Conservation (phyloP, 2,888 invertebrate genomes). For the Ophioninae sp. region DNA sequence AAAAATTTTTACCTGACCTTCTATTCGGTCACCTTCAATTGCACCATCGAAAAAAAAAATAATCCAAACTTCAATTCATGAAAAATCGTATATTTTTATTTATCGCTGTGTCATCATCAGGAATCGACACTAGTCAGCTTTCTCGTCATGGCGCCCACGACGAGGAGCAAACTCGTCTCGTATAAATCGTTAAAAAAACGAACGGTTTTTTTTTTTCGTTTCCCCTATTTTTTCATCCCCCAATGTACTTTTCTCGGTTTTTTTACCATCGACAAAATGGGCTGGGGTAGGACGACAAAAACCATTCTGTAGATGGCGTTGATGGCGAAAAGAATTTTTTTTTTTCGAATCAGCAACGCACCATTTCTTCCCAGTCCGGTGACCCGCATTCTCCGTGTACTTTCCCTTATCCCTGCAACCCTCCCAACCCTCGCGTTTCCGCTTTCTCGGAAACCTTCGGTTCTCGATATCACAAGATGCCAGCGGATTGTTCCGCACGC, state of each 20-base stretch:
- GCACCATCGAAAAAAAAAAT: not conserved
- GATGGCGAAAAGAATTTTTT: constrained; percentile 22
- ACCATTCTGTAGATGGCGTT: constrained; percentile 19
- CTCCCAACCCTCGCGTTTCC: constrained; percentile 2
- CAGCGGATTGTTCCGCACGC: constrained; percentile 25
- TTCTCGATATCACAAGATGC: constrained; percentile 41
- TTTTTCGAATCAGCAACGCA: constrained; percentile 14
- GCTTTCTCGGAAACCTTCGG: constrained; percentile 23
- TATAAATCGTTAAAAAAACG: constrained; percentile 40
- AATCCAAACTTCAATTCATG: not conserved
- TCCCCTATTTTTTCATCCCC: constrained; percentile 1
- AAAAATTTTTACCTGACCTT: too few relatives aligned
- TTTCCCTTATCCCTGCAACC: constrained; percentile 12
- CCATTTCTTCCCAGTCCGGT: constrained; percentile 9
- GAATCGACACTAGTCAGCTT: not conserved
- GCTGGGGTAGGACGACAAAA: constrained; percentile 15
- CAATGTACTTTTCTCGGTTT: constrained; percentile 4
- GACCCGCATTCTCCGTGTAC: constrained; percentile 20
- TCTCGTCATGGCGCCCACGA: not conserved
- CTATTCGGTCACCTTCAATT: too few relatives aligned
- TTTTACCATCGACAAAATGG: constrained; percentile 9
- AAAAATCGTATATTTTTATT: not conserved
- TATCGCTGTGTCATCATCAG: not conserved
- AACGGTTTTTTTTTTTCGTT: not conserved
- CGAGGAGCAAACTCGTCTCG: not conserved